A percentile compares a stretch with the other conserved stretches of the same genome.
phyloP scores from a whole-genome alignment of 2,888 invertebrate species.

The Tachina fera region DNA sequence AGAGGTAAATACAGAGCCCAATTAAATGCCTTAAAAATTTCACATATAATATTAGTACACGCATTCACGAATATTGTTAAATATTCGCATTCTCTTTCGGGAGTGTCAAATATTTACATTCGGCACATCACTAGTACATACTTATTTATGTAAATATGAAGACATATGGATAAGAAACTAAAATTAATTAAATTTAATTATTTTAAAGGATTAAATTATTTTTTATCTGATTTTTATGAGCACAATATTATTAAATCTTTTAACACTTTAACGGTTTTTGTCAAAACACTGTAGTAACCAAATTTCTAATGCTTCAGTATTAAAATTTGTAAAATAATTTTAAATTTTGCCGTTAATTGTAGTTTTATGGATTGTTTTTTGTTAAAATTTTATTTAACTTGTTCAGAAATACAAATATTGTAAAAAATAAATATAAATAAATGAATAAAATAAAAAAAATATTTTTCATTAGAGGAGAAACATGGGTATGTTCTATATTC shows the following conservation, averaged over 20 bases:
- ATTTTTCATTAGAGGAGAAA: neutral
- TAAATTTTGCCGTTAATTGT: constrained; percentile 27
- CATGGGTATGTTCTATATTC: too few relatives aligned
- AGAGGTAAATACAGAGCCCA: too few relatives aligned
- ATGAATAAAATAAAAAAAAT: constrained; percentile 45
- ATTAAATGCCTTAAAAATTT: too few relatives aligned
- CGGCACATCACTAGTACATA: too few relatives aligned
- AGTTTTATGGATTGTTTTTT: constrained; percentile 38
- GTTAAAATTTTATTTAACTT: constrained; percentile 29
- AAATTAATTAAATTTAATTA: neutral
- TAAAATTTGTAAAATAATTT: constrained; percentile 20
- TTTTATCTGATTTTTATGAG: constrained; percentile 27
- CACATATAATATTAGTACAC: too few relatives aligned
- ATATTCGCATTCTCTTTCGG: too few relatives aligned
- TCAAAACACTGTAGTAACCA: constrained; percentile 33
- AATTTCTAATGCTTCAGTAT: constrained; percentile 45
- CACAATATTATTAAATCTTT: constrained; percentile 51
- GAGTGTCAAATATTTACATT: too few relatives aligned
- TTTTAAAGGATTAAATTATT: neutral
- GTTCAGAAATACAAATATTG: constrained; percentile 36
- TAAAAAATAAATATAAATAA: constrained; percentile 36
- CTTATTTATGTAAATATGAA: neutral
- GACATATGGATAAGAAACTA: neutral
- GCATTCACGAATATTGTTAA: too few relatives aligned
- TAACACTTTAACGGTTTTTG: constrained; percentile 21